Evolutionary conservation across 2,888 invertebrate species (phyloP), one percentile per base, ranked within the genome.

Genomic region (Caradrina kadenii): DNA sequence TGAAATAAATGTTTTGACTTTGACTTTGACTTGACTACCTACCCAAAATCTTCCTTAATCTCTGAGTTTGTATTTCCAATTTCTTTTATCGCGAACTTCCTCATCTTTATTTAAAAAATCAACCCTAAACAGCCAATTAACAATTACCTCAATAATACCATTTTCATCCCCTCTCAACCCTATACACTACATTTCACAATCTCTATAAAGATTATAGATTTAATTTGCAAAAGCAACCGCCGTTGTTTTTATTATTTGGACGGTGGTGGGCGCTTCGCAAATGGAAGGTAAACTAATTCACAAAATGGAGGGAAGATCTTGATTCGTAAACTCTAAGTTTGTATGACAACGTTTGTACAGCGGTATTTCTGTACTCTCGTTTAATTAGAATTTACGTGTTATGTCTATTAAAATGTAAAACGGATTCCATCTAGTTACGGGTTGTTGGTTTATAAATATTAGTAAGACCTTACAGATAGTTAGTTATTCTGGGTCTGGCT

Each of bases 251-350:
- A 87, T 89, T 87, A 87, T 89, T 87, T 82, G 83, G 78, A 78
- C 80, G 77, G 42, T 35, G 70, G 70, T 85, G 87, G 85, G 86
- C 87, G 91, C 91, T 93, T 88, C 88, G 87, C 87, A 92, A 93
- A 94, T 94, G 91, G 92, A 94, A 94, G 91, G 92, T 93, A 93
- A 94, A 94, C 94, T 93, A 92, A 94, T 94, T 92, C 90, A 79
- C 83, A 82, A 90, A 93, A 93, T 92, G 92, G 92, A 87, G 55
- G 79, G 64, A 49, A 56, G 79, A 84, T 86, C 66, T 76, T 81
- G 62, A 73, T 74, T 73, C 67, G 22, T 63, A 17, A 15, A 17
- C 45, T 42, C 15, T 42, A 42, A 42, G 22, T 39, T 31, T 35
- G 35, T 35, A 35, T 35, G 35, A 35, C 0, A 35, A 7, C 35